A percentile compares a stretch with the other conserved stretches of the same genome.
These are phyloP conservation scores for Illadopsis cleaveri DNA, from an alignment of 2,113 vertebrate species.

Conservation along the genomic window DNA sequence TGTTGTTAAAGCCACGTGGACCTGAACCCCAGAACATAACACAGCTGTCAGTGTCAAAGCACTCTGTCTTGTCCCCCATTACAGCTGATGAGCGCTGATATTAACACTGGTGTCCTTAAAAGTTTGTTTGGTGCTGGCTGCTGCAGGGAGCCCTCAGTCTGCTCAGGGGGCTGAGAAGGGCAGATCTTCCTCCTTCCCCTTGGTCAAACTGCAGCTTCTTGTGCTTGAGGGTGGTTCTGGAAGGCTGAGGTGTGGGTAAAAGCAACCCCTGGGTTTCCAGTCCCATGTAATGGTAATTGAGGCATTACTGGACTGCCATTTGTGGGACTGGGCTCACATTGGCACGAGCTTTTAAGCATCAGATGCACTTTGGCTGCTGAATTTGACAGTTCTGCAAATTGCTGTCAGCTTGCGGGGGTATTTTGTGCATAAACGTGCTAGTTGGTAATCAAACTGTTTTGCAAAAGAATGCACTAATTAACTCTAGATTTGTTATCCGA, in stretches of 20 bases:
- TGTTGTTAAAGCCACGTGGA: not conserved
- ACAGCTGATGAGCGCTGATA: too few relatives aligned
- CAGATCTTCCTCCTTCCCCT: not conserved
- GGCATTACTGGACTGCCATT: not conserved
- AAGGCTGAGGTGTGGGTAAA: not conserved
- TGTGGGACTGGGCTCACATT: not conserved
- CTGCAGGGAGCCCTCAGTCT: not conserved
- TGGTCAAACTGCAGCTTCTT: not conserved
- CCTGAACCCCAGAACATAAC: not conserved
- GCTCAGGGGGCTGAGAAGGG: not conserved
- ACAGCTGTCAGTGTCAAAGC: not conserved
- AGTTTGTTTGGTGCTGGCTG: not conserved
- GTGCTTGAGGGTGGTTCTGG: not conserved
- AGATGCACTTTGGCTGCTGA: slow-evolving; percentile 9
- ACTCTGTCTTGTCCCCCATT: not conserved
- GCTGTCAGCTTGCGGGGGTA: slow-evolving; percentile 39
- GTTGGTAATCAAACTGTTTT: slow-evolving; percentile 62
- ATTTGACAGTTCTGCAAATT: slow-evolving; percentile 66
- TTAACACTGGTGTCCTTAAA: not conserved
- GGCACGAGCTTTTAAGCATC: slow-evolving; percentile 1
- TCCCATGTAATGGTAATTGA: not conserved
- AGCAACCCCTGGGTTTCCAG: not conserved
- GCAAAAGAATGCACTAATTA: slow-evolving; percentile 55
- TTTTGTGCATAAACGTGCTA: slow-evolving; percentile 42
- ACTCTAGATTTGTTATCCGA: slow-evolving; percentile 57